Evolutionary conservation across 2,888 invertebrate genomes (phyloP).

Genomic region (Mesochorus sp.): DNA sequence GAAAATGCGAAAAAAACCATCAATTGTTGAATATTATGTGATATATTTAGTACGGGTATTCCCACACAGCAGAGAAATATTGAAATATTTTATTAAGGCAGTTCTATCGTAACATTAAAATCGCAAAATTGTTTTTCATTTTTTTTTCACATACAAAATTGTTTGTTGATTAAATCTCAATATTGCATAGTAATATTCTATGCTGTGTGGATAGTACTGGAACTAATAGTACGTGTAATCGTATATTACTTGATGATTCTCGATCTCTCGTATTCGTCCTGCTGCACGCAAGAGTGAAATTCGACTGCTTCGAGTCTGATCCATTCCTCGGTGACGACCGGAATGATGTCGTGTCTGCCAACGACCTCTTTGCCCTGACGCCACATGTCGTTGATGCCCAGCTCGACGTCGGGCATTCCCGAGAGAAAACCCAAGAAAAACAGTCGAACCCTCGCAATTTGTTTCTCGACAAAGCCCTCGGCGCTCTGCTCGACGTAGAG

Average conservation of each 20-base stretch:
- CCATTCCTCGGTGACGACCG: constrained; percentile 99
- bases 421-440: constrained; percentile 98
- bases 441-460: constrained; percentile 96
- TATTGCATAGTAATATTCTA: too few species aligned
- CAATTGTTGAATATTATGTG: constrained; percentile 17
- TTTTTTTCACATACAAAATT: too few species aligned
- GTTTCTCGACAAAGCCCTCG: constrained; percentile 92
- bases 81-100: too few species aligned
- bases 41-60: constrained; percentile 25
- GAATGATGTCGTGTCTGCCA: constrained; percentile 99
- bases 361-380: constrained; percentile 99
- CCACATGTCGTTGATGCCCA: constrained; percentile 98
- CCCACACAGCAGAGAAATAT: too few species aligned
- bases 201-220: too few species aligned
- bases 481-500: constrained; percentile 94
- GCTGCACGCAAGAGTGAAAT: constrained; percentile 96
- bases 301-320: constrained; percentile 97
- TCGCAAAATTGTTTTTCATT: too few species aligned
- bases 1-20: constrained; percentile 40
- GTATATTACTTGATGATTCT: constrained; percentile 91
- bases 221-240: neutral
- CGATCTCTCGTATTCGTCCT: constrained; percentile 93
- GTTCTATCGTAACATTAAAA: too few species aligned
- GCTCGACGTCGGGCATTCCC: constrained; percentile 97
- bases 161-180: too few species aligned